Base-by-base conservation (phyloP, 2,113 vertebrate species). In the Petroica traversi region DNA sequence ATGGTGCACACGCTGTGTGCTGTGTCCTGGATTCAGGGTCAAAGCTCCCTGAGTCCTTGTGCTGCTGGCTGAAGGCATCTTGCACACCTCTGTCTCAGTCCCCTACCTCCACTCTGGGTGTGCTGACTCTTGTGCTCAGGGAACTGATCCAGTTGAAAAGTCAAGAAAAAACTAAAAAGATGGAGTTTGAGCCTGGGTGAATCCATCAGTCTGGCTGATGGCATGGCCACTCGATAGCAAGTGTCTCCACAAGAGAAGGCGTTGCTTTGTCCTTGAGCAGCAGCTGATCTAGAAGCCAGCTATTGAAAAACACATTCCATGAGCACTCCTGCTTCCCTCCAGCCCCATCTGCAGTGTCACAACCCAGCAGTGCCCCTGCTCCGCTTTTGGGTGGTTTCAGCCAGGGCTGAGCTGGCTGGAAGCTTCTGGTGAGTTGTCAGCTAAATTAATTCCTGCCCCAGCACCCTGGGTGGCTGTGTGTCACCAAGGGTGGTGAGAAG, bases 1-100 rank as follows among this genome's bases (percentile, higher is more conserved):
- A 0, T 19, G 48, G 33, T 41, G 67, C 23, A 19, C 36, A 40
- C 0, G 0, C 24, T 10, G 17, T 26, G 38, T 36, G 0, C 34
- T 12, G 23, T 12, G 33, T 29, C 14, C 34, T 86, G 34, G 14
- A 18, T 74, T 66, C 6, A 62, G 24, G 68, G 31, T 25, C 33
- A 33, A 66, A 74, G 29, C 0, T 2, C 48, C 51, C 55, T 10
- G 6, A 61, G 8, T n/a, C 49, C 20, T n/a, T 51, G 31, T 54
- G 67, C 41, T 76, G 31, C 64, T 73, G 64, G 52, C 51, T 59
- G 46, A 24, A 83, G 45, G 24, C 43, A n/a, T 31, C 57, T 67
- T 34, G n/a, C n/a, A n/a, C 25, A 48, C 12, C 22, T 57, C 59
- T 55, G 15, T 14, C 40, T 43, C 34, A 15, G 8, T 57, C 23